phyloP scores from a whole-genome alignment of 2,888 invertebrate species.

The Ormyrus nitidulus region DNA sequence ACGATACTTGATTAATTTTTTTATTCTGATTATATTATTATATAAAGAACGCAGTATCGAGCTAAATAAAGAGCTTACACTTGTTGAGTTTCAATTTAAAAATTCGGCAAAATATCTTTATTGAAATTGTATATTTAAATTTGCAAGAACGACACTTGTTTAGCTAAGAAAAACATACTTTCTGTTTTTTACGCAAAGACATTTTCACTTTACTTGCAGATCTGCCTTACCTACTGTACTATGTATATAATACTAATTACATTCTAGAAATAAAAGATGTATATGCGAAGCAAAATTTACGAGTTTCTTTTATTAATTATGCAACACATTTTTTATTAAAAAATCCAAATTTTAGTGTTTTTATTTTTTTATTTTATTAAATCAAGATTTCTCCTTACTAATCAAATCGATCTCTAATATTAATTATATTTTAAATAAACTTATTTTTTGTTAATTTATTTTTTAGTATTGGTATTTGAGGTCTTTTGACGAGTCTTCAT shows the following conservation, averaged over 20 bases:
- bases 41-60: constrained; percentile 2
- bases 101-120: constrained; percentile 14
- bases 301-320: background rate
- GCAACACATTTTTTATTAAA: background rate
- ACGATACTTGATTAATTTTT: constrained; percentile 51
- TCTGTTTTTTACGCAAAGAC: constrained; percentile 56
- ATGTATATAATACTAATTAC: constrained; percentile 67
- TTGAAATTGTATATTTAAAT: constrained; percentile 31
- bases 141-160: constrained; percentile 29
- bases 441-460: background rate
- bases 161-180: constrained; percentile 30
- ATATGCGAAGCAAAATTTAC: constrained; percentile 51
- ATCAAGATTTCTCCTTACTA: no score
- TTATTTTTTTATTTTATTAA: background rate
- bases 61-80: constrained; percentile 16
- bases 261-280: constrained; percentile 61
- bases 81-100: constrained; percentile 24
- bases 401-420: no score
- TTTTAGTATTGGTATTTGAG: no score
- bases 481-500: background rate
- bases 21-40: constrained; percentile 39
- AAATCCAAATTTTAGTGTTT: background rate
- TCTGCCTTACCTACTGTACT: constrained; percentile 61
- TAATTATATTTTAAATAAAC: constrained; percentile 5
- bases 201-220: constrained; percentile 60